These are phyloP conservation scores for Columba livia DNA, from an alignment of 2,113 vertebrate species.

Conservation along the genomic window DNA sequence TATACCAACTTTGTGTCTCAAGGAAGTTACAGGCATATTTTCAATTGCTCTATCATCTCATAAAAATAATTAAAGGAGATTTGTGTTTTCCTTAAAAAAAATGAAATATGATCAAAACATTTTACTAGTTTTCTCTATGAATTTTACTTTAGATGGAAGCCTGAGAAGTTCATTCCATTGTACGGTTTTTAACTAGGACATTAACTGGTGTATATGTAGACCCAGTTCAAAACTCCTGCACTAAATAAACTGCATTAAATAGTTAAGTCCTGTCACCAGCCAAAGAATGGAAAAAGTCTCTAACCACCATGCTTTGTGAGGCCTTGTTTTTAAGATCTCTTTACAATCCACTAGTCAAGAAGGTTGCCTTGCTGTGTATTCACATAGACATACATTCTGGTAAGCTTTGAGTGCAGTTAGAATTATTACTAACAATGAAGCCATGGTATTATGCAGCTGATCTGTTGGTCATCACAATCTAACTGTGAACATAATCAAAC, in stretches of 20 bases:
- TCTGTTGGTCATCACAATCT: neutral
- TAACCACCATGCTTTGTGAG: neutral
- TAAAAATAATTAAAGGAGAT: neutral
- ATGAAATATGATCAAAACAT: neutral
- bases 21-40: neutral
- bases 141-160: neutral
- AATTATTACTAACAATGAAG: neutral
- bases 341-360: neutral
- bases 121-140: neutral
- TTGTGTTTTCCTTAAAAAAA: neutral
- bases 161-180: neutral
- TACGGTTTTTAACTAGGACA: neutral
- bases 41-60: neutral
- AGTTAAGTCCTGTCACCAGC: neutral
- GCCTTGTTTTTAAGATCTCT: neutral
- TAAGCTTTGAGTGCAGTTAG: neutral
- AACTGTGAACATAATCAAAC: neutral
- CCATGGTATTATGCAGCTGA: neutral
- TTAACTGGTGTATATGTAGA: neutral
- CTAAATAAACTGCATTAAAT: neutral
- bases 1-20: neutral
- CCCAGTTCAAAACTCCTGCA: neutral
- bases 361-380: neutral
- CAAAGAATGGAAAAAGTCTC: neutral
- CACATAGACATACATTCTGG: neutral